These are phyloP conservation scores for Todus mexicanus DNA, from an alignment of 2,797 vertebrate species.

Conservation along the genomic window DNA sequence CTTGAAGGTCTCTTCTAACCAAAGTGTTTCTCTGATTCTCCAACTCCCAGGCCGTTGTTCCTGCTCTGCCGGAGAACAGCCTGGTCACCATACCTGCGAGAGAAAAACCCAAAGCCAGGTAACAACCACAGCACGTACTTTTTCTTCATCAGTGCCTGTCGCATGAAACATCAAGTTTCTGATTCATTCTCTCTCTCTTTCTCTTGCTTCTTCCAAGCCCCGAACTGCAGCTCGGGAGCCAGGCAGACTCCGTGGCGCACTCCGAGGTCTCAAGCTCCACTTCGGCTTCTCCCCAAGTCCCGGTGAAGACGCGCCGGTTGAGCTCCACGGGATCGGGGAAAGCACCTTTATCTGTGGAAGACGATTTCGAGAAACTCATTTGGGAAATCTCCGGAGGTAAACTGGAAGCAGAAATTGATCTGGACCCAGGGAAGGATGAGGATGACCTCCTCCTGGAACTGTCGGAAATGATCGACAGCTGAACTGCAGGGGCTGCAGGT, in stretches of 20 bases:
- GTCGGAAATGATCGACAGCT: conserved; percentile 85
- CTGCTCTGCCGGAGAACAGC: conserved; percentile 21
- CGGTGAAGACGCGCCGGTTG: conserved; percentile 73
- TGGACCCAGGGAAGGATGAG: conserved; percentile 88
- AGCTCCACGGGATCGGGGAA: conserved; percentile 69
- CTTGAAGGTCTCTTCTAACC: not conserved
- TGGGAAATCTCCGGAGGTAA: conserved; percentile 92
- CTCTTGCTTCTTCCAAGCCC: conserved; percentile 50
- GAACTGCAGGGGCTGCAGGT: conserved; percentile 30
- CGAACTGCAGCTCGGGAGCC: conserved; percentile 33
- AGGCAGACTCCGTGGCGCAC: not conserved
- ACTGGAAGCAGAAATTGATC: conserved; percentile 85
- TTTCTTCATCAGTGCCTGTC: not conserved
- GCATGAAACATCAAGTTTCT: accelerated
- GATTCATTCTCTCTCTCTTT: not conserved
- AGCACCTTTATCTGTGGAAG: conserved; percentile 70
- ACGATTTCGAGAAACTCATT: conserved; percentile 92
- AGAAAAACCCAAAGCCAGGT: conserved; percentile 64
- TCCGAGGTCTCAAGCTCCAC: conserved; percentile 44
- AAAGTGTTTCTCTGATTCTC: not conserved
- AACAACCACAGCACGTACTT: not conserved
- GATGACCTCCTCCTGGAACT: conserved; percentile 87
- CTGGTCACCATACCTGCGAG: not conserved
- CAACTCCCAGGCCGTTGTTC: conserved; percentile 32
- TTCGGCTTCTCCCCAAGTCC: conserved; percentile 56